Percentiles rank a stretch among this genome's conserved stretches.
phyloP scores from a whole-genome alignment of 2,888 invertebrate species.

The Ichneumoninae sp. region DNA sequence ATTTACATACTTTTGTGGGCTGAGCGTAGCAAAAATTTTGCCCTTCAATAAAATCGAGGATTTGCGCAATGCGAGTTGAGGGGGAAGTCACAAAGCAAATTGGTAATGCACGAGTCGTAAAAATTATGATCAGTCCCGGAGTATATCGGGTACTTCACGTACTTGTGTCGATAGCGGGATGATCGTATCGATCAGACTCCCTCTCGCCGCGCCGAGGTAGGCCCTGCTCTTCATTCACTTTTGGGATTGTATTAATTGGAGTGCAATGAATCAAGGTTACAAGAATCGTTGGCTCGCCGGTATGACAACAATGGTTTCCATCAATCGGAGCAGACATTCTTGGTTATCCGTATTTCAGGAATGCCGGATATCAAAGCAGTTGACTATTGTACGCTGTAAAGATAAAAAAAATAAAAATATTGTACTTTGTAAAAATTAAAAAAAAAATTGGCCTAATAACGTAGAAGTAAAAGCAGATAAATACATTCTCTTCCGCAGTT shows the following conservation, averaged over 20 bases:
- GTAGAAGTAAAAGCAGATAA: conserved; percentile 20
- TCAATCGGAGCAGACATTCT: conserved; percentile 2
- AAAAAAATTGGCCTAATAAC: not conserved
- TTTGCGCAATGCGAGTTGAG: not conserved
- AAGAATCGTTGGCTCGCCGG: not conserved
- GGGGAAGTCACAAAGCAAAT: conserved; percentile 5
- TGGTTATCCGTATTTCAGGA: conserved; percentile 10
- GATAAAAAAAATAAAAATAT: too few species aligned
- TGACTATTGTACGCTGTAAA: not conserved
- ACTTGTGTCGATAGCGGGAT: conserved; percentile 35
- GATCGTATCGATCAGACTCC: conserved; percentile 25
- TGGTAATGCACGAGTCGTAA: conserved; percentile 7
- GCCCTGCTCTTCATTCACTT: conserved; percentile 28
- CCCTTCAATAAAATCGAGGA: too few species aligned
- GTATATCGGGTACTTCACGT: conserved; percentile 44
- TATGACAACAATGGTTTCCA: not conserved
- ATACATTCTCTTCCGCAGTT: not conserved
- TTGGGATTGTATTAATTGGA: conserved; percentile 17
- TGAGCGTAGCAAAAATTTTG: not conserved
- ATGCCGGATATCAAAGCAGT: conserved; percentile 5
- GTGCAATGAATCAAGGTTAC: conserved; percentile 32
- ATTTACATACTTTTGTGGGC: not conserved
- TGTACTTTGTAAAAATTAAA: too few species aligned
- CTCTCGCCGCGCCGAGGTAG: conserved; percentile 42
- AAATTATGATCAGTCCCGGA: conserved; percentile 34